These are phyloP conservation scores for Cebidichthys violaceus DNA, from an alignment of 2,113 vertebrate species.

Conservation along the genomic window DNA sequence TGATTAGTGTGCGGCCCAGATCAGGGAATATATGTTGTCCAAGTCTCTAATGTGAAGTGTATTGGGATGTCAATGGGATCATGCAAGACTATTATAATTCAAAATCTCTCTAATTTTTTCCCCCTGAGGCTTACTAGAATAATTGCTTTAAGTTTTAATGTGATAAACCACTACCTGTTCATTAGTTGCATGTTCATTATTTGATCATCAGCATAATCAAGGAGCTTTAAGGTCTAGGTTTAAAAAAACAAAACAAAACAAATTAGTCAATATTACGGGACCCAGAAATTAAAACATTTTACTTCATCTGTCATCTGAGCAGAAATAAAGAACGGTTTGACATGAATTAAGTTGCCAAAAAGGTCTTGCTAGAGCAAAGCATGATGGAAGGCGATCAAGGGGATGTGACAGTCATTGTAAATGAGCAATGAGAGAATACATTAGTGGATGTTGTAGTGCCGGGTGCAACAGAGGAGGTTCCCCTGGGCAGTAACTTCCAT, in stretches of 20 bases:
- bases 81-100: neutral
- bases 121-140: neutral
- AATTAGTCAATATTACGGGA: neutral
- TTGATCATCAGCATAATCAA: neutral
- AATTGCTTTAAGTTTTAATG: neutral
- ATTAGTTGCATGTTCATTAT: neutral
- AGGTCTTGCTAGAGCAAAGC: neutral
- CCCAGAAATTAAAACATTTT: neutral
- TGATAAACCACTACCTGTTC: neutral
- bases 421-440: neutral
- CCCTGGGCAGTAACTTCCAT: neutral
- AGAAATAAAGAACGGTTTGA: conserved; percentile 1
- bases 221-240: neutral
- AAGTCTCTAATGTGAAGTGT: neutral
- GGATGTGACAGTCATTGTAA: neutral
- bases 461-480: neutral
- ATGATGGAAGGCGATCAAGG: neutral
- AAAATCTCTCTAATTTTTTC: neutral
- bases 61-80: neutral
- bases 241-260: neutral
- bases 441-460: neutral
- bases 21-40: neutral
- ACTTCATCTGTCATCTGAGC: neutral
- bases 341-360: conserved; percentile 1
- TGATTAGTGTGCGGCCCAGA: neutral